phyloP scores from a whole-genome alignment of 2,888 invertebrate genomes.

The Leucozona laternaria region DNA sequence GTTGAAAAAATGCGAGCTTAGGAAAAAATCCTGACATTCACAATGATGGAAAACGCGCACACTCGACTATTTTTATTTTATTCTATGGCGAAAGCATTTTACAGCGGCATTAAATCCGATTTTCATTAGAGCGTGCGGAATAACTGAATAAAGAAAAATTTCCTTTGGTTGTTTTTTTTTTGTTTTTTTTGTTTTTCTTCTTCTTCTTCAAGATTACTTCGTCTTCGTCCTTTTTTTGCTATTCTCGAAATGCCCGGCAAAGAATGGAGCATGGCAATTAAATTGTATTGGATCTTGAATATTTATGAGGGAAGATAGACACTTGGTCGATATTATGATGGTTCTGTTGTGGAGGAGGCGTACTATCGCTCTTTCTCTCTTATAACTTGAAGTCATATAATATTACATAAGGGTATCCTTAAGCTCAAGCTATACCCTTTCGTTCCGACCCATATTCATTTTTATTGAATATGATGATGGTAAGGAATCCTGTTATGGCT shows the following conservation, averaged over 20 bases:
- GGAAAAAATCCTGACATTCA: slow-evolving; percentile 67
- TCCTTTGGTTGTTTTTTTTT: slow-evolving; percentile 9
- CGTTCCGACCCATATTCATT: slow-evolving; percentile 43
- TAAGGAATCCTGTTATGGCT: slow-evolving; percentile 58
- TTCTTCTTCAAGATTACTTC: slow-evolving; percentile 1
- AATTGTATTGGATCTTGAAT: slow-evolving; percentile 72
- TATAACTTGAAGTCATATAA: slow-evolving; percentile 54
- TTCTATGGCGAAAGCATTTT: slow-evolving; percentile 44
- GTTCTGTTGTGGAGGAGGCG: slow-evolving; percentile 12
- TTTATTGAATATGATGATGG: slow-evolving; percentile 53
- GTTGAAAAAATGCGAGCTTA: slow-evolving; percentile 54
- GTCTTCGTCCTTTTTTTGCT: slow-evolving; percentile 5
- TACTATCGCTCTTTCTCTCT: background rate
- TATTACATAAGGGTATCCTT: slow-evolving; percentile 52
- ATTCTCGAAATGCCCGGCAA: slow-evolving; percentile 23
- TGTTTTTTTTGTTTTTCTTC: background rate
- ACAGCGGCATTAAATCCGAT: slow-evolving; percentile 69
- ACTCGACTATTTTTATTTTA: slow-evolving; percentile 32
- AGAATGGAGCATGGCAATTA: slow-evolving; percentile 65
- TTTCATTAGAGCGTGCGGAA: slow-evolving; percentile 60
- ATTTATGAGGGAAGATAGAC: slow-evolving; percentile 70
- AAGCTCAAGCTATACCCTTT: slow-evolving; percentile 39
- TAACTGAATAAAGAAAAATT: slow-evolving; percentile 29
- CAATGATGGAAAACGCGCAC: slow-evolving; percentile 69
- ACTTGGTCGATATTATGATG: slow-evolving; percentile 60